Evolutionary conservation across 2,113 vertebrate genomes (phyloP), one percentile per base, ranked within the genome.

Genomic region (Indicator indicator): DNA sequence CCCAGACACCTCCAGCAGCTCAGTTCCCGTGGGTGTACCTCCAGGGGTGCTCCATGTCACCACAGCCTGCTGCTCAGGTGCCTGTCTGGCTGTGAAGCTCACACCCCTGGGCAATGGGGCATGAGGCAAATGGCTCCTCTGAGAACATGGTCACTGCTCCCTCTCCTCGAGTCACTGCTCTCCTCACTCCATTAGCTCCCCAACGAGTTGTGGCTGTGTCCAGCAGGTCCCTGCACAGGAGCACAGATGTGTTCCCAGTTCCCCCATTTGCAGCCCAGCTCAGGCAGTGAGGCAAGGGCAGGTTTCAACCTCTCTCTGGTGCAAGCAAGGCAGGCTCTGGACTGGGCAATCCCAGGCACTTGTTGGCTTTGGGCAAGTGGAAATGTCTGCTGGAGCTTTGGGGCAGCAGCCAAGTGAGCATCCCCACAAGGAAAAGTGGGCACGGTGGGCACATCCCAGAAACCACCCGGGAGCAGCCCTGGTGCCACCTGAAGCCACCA

Each of bases 251-350:
- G 38, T 68, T 96, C 95, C 94, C 95, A 96, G 65, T 44, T 48
- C 6, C 5, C 76, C 96, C 96, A 97, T 92, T 96, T 95, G 96
- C 70, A 88, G 18, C 88, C 91, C n/a, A 38, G 86, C 67, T 89
- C 48, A 8, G 75, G 33, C 27, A 16, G 73, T 1, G 40, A 92
- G 89, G 90, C 93, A 94, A 40, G 80, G 81, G 91, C 83, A 93
- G 95, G 93, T 82, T 78, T 14, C 93, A 94, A 24, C 87, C 77
- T 86, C 63, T 86, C n/a, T 52, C 76, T 24, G 46, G 90, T 70
- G 68, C 88, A 15, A 20, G 16, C 50, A 42, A 62, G 36, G 32
- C 8, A 6, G 58, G 21, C 38, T 63, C n/a, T 3, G 58, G 91
- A 83, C 24, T 11, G 6, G 42, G 71, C 86, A 90, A 21, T 42